Evolutionary conservation across 2,797 vertebrate species (phyloP).

Genomic region (Protosalanx chinensis): DNA sequence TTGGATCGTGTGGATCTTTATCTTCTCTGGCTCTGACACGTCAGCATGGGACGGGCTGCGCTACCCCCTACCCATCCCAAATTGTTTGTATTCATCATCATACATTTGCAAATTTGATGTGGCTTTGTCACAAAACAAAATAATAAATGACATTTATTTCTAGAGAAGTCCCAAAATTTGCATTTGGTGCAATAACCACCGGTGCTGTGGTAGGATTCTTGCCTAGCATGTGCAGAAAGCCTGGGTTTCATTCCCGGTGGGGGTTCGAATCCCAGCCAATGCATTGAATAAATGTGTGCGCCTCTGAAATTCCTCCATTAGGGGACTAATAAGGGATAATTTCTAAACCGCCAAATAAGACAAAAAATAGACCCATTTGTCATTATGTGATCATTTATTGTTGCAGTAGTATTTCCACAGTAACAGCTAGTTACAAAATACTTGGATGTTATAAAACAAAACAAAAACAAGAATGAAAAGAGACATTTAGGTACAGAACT

Average conservation of each 20-base stretch:
- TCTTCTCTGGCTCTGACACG: constrained; percentile 58
- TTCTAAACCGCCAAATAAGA: too few species aligned
- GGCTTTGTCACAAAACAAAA: not conserved
- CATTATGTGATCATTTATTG: constrained; percentile 5
- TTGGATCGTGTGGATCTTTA: constrained; percentile 8
- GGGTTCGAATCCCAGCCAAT: too few species aligned
- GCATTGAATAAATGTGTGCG: too few species aligned
- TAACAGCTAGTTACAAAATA: not conserved
- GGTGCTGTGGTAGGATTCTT: too few species aligned
- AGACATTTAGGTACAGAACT: not conserved
- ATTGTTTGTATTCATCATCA: not conserved
- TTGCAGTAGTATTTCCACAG: too few species aligned
- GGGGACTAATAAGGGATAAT: too few species aligned
- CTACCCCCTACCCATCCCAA: not conserved
- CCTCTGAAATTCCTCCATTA: too few species aligned
- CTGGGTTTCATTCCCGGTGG: too few species aligned
- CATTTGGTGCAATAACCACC: too few species aligned
- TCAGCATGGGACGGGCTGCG: constrained; percentile 43
- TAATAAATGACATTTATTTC: too few species aligned
- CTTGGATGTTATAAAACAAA: not conserved
- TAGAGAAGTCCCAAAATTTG: too few species aligned
- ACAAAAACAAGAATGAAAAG: not conserved
- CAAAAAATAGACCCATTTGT: not conserved
- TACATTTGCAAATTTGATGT: not conserved
- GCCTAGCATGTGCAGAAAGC: too few species aligned